These are phyloP conservation scores for Nasalis larvatus DNA, from an alignment of 2,113 vertebrate genomes.

Conservation along the genomic window DNA sequence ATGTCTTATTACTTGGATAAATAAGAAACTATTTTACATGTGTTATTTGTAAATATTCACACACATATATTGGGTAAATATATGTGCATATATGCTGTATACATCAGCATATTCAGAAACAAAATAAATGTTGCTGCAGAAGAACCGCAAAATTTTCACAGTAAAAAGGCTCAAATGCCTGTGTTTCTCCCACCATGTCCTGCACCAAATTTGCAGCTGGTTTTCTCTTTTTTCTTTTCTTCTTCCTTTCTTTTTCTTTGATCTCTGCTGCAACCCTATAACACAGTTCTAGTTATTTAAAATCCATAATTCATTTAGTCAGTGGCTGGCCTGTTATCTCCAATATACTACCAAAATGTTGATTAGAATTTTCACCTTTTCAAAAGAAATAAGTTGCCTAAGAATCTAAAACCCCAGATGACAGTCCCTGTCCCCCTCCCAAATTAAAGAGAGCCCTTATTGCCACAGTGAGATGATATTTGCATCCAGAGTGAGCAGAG, in stretches of 20 bases:
- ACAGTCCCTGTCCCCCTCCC: background rate
- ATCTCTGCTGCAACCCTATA: background rate
- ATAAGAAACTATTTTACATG: background rate
- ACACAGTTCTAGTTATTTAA: background rate
- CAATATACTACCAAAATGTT: background rate
- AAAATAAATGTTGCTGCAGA: background rate
- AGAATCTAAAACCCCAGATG: background rate
- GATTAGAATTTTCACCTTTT: background rate
- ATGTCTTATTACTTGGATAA: background rate
- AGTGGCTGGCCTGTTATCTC: background rate
- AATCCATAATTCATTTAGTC: slow-evolving; percentile 33
- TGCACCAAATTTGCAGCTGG: background rate
- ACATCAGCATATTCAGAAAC: background rate
- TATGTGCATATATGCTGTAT: background rate
- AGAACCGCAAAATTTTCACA: background rate
- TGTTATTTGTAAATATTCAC: background rate
- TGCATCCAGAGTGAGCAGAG: slow-evolving; percentile 24
- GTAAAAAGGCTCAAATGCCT: background rate
- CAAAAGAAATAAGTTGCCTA: background rate
- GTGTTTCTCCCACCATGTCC: background rate
- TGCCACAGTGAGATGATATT: background rate
- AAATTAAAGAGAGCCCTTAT: background rate
- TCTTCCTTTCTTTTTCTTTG: too few species aligned
- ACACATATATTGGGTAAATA: background rate
- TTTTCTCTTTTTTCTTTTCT: background rate